Evolutionary conservation across 2,113 vertebrate genomes (phyloP).

Genomic region (Illadopsis cleaveri): DNA sequence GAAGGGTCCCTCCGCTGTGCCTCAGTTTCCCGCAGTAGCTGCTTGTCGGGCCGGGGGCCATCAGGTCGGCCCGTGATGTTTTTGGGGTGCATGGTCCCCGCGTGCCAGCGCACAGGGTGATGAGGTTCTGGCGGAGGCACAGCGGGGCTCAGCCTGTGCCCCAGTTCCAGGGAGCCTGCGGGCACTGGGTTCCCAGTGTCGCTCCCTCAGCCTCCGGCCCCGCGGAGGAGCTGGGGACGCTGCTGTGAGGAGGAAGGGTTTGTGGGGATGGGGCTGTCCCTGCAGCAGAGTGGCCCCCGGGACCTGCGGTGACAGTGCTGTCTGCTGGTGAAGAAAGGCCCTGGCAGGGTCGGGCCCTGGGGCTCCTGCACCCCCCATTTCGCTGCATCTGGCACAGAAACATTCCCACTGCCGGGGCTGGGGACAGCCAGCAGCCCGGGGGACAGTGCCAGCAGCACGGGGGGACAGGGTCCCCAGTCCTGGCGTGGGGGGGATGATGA

Average conservation of each 20-base stretch:
- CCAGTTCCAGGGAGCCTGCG: background rate
- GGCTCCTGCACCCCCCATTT: rapidly evolving
- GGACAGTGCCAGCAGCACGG: background rate
- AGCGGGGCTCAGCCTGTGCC: background rate
- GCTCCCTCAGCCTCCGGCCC: background rate
- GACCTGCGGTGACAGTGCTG: background rate
- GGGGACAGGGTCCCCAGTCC: background rate
- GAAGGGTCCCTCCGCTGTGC: rapidly evolving
- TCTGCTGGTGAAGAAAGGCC: background rate
- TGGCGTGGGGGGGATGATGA: background rate
- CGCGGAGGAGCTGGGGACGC: background rate
- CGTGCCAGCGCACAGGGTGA: background rate
- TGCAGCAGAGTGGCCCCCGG: background rate
- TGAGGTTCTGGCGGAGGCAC: background rate
- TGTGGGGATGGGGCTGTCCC: background rate
- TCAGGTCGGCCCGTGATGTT: background rate
- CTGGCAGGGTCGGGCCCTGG: background rate
- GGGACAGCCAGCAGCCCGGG: background rate
- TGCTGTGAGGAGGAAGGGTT: background rate
- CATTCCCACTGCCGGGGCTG: rapidly evolving
- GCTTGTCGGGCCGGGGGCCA: background rate
- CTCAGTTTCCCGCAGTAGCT: background rate
- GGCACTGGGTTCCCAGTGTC: background rate
- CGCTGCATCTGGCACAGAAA: background rate
- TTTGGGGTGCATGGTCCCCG: rapidly evolving